phyloP scores from a whole-genome alignment of 53 echinoderm and acorn worm genomes.

The Arbacia lixula region DNA sequence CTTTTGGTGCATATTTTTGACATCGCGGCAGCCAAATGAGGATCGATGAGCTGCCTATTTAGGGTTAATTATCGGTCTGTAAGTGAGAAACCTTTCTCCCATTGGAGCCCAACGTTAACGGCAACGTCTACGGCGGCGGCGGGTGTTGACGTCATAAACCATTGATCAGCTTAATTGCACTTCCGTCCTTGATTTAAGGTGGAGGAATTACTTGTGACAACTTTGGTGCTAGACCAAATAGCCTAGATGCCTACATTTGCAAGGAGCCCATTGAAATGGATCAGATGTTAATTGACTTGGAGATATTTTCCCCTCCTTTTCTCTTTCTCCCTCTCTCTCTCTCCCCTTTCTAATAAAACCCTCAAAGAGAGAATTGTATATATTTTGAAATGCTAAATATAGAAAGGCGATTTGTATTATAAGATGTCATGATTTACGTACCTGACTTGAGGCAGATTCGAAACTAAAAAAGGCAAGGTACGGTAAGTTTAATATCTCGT shows the following conservation, averaged over 20 bases:
- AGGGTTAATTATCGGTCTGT: not conserved
- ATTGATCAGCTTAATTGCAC: slow-evolving; percentile 20
- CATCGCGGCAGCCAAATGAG: not conserved
- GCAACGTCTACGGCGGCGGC: not conserved
- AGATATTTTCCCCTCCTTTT: not conserved
- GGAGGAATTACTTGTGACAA: not conserved
- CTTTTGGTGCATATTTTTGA: slow-evolving; percentile 14
- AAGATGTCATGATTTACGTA: too few relatives aligned
- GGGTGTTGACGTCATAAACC: slow-evolving; percentile 28
- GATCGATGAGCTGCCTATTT: not conserved
- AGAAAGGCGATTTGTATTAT: too few relatives aligned
- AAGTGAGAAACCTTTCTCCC: not conserved
- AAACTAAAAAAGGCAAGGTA: too few relatives aligned
- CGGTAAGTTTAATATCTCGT: too few relatives aligned
- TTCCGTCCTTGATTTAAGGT: slow-evolving; percentile 10
- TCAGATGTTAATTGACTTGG: not conserved
- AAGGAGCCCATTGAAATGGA: not conserved
- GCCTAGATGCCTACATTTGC: too few relatives aligned
- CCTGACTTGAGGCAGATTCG: too few relatives aligned
- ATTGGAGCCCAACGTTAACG: not conserved
- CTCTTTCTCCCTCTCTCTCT: not conserved
- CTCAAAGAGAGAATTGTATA: too few relatives aligned
- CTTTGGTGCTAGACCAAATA: not conserved
- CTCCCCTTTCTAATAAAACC: too few relatives aligned
- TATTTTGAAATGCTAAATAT: too few relatives aligned